phyloP scores from a whole-genome alignment of 2,888 invertebrate species.

The Ormyrus labotus region DNA sequence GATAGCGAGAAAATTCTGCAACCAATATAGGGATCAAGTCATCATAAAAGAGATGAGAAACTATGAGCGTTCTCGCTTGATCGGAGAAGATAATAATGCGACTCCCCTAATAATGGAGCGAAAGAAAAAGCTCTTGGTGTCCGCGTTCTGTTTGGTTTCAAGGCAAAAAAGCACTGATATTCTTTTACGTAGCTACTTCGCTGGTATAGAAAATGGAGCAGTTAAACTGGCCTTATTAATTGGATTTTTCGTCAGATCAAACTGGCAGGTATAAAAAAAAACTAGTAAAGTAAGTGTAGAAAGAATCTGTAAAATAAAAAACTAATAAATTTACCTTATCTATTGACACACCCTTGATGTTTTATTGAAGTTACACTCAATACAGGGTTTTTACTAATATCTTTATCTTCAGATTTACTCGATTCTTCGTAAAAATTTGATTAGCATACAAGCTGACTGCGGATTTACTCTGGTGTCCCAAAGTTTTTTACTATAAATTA shows the following conservation, averaged over 20 bases:
- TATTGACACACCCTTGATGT: conserved; percentile 95
- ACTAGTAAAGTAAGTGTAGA: too few relatives aligned
- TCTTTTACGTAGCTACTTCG: too few relatives aligned
- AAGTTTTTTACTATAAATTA: conserved; percentile 84
- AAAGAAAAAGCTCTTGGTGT: background rate
- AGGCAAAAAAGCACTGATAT: too few relatives aligned
- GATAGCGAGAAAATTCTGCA: conserved; percentile 9
- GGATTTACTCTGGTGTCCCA: conserved; percentile 96
- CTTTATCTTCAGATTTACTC: conserved; percentile 82
- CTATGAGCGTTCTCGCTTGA: conserved; percentile 39
- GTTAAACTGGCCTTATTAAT: too few relatives aligned
- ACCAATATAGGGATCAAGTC: conserved; percentile 33
- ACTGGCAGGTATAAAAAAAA: too few relatives aligned
- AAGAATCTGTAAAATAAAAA: background rate
- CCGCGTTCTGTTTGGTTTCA: too few relatives aligned
- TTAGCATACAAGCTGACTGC: conserved; percentile 93
- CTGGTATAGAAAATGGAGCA: too few relatives aligned
- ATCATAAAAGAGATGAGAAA: conserved; percentile 46
- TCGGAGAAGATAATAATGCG: conserved; percentile 52
- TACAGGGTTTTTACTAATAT: conserved; percentile 83
- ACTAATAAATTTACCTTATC: conserved; percentile 79
- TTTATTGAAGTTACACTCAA: conserved; percentile 91
- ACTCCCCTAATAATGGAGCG: conserved; percentile 30
- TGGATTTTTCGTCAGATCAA: too few relatives aligned
- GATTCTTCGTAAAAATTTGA: conserved; percentile 81